Evolutionary conservation across 2,797 vertebrate species (phyloP), one percentile per base, ranked within the genome.

Genomic region (Spinus olivaceus): DNA sequence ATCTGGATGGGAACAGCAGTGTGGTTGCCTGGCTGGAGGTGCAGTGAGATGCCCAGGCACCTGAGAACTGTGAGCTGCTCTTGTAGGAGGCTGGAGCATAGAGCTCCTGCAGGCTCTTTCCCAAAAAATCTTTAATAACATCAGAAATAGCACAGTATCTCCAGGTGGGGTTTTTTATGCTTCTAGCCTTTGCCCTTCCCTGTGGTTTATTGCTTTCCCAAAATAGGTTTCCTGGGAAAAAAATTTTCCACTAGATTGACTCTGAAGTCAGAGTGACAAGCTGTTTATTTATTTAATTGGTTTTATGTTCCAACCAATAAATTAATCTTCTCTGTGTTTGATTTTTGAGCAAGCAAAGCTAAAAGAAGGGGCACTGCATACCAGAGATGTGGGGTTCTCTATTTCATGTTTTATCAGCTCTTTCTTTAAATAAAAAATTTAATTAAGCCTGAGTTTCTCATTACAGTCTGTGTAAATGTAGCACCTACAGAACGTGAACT

Each of bases 271-370:
- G 44, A 90, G 57, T 49, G 69, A 83, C 69, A 91, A 64, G 71
- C 56, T 95, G 69, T 94, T 96, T 95, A 69, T 96, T 95, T 95
- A 88, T 95, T 95, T 94, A 86, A 85, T 89, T 92, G 59, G 66
- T 32, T 92, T 87, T 94, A 57, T 82, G 81, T 94, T 84, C 72
- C 70, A 86, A 22, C 79, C 51, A 61, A 74, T 80, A 93, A 77
- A 87, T 86, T 74, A 87, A 78, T 89, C 32, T 86, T 56, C 57
- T 81, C 57, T 59, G 27, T 60, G 51, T 95, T 92, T 92, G 73
- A 56, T 85, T 95, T 92, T 92, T 89, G 56, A 85, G 37, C 27
- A 73, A 86, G 44, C 9, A 2, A 81, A 93, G n/a, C 76, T 65
- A 37, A 81, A 47, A 66, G 76, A 82, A 82, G n/a, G 44, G 22